Percentiles rank a stretch among this genome's conserved stretches.
phyloP scores from a whole-genome alignment of 2,797 vertebrate genomes.

The Craterocephalus amniculus region DNA sequence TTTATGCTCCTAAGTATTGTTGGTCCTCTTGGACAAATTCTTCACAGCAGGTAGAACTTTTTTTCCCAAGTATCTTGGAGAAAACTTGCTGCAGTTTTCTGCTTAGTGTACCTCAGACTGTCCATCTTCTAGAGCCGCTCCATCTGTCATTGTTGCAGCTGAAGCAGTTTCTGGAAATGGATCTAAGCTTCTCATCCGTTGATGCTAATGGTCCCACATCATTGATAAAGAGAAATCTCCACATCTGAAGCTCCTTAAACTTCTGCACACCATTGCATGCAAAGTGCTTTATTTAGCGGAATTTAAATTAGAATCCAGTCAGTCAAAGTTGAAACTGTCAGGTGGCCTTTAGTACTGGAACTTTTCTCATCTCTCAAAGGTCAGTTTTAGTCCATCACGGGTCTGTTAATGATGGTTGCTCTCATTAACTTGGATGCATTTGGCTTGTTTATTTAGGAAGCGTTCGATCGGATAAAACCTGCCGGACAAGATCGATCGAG shows the following conservation, averaged over 20 bases:
- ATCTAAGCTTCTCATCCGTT: neutral
- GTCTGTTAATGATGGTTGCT: conserved; percentile 33
- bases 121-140: neutral
- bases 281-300: neutral
- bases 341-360: conserved; percentile 27
- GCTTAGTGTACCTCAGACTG: neutral
- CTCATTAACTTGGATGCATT: conserved; percentile 16
- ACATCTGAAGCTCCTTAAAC: neutral
- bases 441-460: conserved; percentile 10
- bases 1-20: neutral
- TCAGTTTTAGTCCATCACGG: conserved; percentile 22
- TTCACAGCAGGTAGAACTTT: neutral
- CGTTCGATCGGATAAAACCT: neutral
- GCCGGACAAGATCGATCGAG: neutral
- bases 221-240: neutral
- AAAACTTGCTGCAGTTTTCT: neutral
- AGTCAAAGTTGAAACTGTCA: neutral
- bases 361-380: conserved; percentile 26
- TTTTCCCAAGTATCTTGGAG: neutral
- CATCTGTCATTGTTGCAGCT: conserved; percentile 6
- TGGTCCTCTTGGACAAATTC: neutral
- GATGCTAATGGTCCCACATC: neutral
- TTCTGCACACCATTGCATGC: neutral
- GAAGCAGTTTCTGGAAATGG: neutral
- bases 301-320: neutral